Percentiles rank a stretch among this genome's conserved stretches.
Conservation (phyloP, 37 sponge, comb jelly and placozoan genomes). For the Haliclona indistincta region DNA sequence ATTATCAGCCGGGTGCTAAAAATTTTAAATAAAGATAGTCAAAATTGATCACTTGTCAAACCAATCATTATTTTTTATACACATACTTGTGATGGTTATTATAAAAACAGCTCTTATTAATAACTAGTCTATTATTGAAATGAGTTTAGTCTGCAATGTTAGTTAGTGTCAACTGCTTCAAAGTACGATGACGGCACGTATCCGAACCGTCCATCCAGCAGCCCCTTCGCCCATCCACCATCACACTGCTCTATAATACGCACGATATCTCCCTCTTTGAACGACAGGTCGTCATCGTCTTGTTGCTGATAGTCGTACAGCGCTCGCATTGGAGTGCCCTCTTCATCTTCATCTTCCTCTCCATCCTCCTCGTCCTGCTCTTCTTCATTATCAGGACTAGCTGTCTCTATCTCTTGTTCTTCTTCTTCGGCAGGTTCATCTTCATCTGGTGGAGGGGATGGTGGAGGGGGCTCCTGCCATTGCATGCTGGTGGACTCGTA, state of each 20-base stretch:
- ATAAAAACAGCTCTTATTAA: too few species aligned
- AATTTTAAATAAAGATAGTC: too few species aligned
- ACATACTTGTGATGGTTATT: too few species aligned
- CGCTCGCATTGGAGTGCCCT: constrained; percentile 53
- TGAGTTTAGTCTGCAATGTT: too few species aligned
- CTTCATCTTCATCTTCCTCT: constrained; percentile 15
- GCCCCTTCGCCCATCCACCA: constrained; percentile 53
- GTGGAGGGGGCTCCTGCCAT: not conserved
- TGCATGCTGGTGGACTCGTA: not conserved
- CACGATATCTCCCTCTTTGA: constrained; percentile 54
- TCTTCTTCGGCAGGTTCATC: constrained; percentile 1
- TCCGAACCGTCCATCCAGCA: constrained; percentile 42
- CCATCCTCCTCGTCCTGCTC: not conserved
- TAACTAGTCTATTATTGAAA: too few species aligned
- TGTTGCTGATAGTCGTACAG: constrained; percentile 44
- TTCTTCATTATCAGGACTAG: constrained; percentile 11
- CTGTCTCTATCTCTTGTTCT: not conserved
- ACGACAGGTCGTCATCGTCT: constrained; percentile 44
- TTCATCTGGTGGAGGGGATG: not conserved
- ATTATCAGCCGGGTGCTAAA: too few species aligned
- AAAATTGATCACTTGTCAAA: too few species aligned
- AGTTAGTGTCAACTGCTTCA: constrained; percentile 32
- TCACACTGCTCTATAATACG: constrained; percentile 40
- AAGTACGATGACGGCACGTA: constrained; percentile 54
- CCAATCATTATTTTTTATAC: too few species aligned